Percentiles rank a stretch among this genome's conserved stretches.
Conservation (phyloP, 2,888 invertebrate species). For the Arenicola marina region DNA sequence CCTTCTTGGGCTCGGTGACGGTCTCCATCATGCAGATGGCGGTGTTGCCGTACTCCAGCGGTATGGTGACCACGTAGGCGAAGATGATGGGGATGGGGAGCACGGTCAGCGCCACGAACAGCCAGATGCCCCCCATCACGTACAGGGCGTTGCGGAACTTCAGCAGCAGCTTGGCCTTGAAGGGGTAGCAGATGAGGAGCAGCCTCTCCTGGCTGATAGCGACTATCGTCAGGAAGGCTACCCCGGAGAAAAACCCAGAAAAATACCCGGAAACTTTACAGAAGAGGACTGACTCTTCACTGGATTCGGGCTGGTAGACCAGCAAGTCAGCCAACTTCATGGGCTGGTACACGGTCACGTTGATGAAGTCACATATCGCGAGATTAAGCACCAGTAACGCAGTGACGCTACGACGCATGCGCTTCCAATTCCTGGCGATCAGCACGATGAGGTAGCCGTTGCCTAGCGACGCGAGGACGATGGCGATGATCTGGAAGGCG, state of each 20-base stretch:
- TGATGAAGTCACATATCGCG: conserved; percentile 28
- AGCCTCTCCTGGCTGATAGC: conserved; percentile 31
- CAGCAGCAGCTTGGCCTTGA: conserved; percentile 24
- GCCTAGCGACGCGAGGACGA: conserved; percentile 17
- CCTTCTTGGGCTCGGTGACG: not conserved
- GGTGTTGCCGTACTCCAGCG: conserved; percentile 8
- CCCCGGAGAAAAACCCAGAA: conserved; percentile 18
- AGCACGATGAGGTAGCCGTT: conserved; percentile 25
- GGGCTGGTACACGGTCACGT: conserved; percentile 16
- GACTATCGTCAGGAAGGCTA: conserved; percentile 26
- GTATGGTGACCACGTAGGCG: conserved; percentile 9
- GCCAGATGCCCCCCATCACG: conserved; percentile 19
- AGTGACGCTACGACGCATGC: conserved; percentile 15
- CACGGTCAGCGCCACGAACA: conserved; percentile 12
- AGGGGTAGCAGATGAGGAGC: conserved; percentile 29
- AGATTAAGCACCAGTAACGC: conserved; percentile 29
- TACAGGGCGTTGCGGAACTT: conserved; percentile 10
- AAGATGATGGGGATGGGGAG: conserved; percentile 23
- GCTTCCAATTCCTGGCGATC: conserved; percentile 11
- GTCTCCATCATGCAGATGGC: conserved; percentile 23
- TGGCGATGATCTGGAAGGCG: conserved; percentile 17
- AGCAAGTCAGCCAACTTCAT: conserved; percentile 21
- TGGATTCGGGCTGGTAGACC: conserved; percentile 8
- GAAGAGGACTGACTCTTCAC: conserved; percentile 6
- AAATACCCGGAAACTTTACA: conserved; percentile 25